phyloP scores from a whole-genome alignment of 92 coral and sea anemone species.

The Epizoanthus scotinus region DNA sequence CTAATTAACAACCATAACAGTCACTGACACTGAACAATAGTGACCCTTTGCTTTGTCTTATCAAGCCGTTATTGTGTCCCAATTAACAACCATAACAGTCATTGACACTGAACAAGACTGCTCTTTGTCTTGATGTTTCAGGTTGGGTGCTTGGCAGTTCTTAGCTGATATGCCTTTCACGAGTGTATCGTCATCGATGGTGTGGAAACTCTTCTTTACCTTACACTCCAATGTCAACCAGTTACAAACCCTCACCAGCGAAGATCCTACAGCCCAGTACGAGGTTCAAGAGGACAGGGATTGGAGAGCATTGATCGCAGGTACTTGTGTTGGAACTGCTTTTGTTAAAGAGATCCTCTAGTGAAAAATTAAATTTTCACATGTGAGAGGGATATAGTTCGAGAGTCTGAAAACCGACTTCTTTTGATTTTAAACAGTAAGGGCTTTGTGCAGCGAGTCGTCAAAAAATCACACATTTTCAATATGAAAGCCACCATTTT shows the following conservation, averaged over 20 bases:
- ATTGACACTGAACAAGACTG: no score
- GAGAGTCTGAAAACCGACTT: no score
- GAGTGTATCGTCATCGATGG: constrained; percentile 85
- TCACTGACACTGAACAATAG: no score
- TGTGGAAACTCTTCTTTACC: constrained; percentile 83
- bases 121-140: constrained; percentile 1
- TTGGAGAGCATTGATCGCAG: constrained; percentile 31
- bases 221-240: constrained; percentile 67
- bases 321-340: background rate
- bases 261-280: constrained; percentile 20
- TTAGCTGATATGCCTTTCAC: constrained; percentile 97
- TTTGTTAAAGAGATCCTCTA: no score
- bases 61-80: background rate
- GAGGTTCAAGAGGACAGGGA: constrained; percentile 29
- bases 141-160: constrained; percentile 99
- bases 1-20: no score
- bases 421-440: no score
- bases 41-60: background rate
- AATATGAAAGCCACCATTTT: no score
- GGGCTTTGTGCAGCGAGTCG: no score
- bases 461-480: no score
- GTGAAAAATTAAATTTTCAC: no score
- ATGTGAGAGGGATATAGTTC: no score
- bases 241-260: constrained; percentile 47
- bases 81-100: background rate